Evolutionary conservation across 1,140 invertebrate genomes (phyloP), one percentile per base, ranked within the genome.

Genomic region (Musca domestica): DNA sequence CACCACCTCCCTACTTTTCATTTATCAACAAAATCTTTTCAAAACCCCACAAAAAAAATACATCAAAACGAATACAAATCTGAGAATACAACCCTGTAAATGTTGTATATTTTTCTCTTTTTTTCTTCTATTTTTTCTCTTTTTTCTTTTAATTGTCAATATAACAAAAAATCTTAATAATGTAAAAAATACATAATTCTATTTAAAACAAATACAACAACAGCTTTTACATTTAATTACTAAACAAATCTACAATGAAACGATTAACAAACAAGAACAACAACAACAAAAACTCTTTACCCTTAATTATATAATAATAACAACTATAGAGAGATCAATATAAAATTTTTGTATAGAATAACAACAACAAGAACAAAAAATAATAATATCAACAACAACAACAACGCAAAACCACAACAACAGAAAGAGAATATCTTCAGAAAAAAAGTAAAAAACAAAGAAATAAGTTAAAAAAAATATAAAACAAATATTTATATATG

Each of bases 211-310:
- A 65, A n/a, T 22, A 47, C 30, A 52, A 63, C 19, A 66, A 64
- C 63, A 68, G 68, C 68, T 66, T 61, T 66, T 64, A 61, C 68
- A 66, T 69, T 69, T 69, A 69, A 69, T 69, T 69, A 66, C 49
- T 69, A 69, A 63, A 69, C n/a, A 64, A 48, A 23, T 41, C 30
- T 22, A 47, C 12, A 41, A 41, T 41, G 34, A 41, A 41, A 41
- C 34, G 10, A 30, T 30, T 30, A 30, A 30, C 27, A 3, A 30
- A 30, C 27, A 30, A 30, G 3, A 30, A 30, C 27, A 30, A 30
- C 27, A 3, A 41, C 34, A 41, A 41, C 34, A 41, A 41, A 12
- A 41, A 41, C 34, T 41, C 34, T 41, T 41, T 41, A 41, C 34
- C 34, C 34, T 41, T 41, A 41, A 10, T 41, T 41, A 25, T 22